Percentiles rank a stretch among this genome's conserved stretches.
Evolutionary conservation across 2,888 invertebrate genomes (phyloP).

Genomic region (Punctoribates punctum): DNA sequence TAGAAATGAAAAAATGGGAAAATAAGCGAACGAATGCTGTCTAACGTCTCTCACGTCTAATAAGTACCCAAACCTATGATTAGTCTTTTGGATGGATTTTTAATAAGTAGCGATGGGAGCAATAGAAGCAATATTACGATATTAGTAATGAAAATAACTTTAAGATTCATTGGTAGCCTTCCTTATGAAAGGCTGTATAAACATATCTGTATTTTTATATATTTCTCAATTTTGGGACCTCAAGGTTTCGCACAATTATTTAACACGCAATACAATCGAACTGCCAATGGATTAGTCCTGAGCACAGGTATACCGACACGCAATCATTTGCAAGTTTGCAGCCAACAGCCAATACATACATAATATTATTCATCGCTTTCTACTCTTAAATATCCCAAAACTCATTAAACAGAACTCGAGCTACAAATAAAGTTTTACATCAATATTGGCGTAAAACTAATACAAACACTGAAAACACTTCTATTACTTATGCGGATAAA

Average conservation of each 20-base stretch:
- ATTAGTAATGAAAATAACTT: constrained; percentile 24
- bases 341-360: background rate
- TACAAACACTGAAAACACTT: constrained; percentile 18
- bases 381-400: constrained; percentile 23
- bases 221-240: constrained; percentile 18
- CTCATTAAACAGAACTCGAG: constrained; percentile 30
- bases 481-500: no score
- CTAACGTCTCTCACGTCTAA: constrained; percentile 28
- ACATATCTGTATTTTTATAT: constrained; percentile 12
- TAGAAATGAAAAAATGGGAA: background rate
- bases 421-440: background rate
- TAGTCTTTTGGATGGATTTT: constrained; percentile 30
- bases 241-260: constrained; percentile 36
- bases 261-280: constrained; percentile 34
- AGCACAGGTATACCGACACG: background rate
- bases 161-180: constrained; percentile 26
- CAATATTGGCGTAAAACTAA: background rate
- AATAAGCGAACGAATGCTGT: constrained; percentile 17
- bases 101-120: constrained; percentile 25
- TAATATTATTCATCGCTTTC: constrained; percentile 11
- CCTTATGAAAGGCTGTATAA: constrained; percentile 23
- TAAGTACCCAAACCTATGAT: constrained; percentile 18
- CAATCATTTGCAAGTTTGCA: constrained; percentile 12
- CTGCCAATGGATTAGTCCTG: constrained; percentile 12
- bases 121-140: constrained; percentile 17